Conservation (phyloP, 2,888 invertebrate genomes). For the Chirona hameri region DNA sequence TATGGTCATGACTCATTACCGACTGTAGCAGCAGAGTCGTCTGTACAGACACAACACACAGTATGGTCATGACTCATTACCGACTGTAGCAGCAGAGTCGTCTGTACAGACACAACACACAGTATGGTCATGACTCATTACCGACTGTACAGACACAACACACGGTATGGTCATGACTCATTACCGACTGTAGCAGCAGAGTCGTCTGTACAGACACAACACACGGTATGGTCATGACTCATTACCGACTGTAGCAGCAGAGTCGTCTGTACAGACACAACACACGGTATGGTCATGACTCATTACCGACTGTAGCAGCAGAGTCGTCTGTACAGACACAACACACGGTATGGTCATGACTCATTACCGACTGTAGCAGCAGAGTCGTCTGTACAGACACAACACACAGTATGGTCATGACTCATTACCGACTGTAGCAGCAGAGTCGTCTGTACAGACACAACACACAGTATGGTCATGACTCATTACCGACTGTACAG, state of each 20-base stretch:
- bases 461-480: background rate
- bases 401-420: background rate
- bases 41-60: background rate
- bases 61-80: background rate
- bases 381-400: background rate
- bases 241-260: constrained; percentile 1
- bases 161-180: background rate
- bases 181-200: constrained; percentile 1
- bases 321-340: background rate
- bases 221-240: background rate
- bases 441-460: background rate
- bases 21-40: constrained; percentile 24
- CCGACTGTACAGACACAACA: background rate
- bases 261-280: background rate
- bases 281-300: background rate
- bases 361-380: constrained; percentile 1
- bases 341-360: background rate
- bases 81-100: constrained; percentile 5
- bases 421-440: constrained; percentile 3
- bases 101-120: background rate
- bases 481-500: background rate
- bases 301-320: background rate
- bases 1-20: background rate
- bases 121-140: background rate
- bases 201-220: background rate